phyloP scores from a whole-genome alignment of 2,113 vertebrate species.

The Myrmecophaga tridactyla region DNA sequence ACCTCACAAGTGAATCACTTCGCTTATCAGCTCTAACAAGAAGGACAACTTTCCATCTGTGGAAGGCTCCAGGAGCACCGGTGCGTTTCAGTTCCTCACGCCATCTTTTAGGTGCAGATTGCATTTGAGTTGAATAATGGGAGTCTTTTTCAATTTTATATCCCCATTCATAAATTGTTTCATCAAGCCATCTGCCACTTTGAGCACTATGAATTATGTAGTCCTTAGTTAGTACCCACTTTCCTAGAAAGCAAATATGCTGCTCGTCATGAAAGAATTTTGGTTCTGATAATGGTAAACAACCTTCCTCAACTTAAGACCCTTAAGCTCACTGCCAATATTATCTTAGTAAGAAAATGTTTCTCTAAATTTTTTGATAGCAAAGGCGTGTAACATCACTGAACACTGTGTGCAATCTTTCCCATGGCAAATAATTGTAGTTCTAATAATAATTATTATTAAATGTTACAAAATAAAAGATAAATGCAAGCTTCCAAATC shows the following conservation, averaged over 20 bases:
- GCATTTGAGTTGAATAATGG: slow-evolving; percentile 86
- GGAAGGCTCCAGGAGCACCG: slow-evolving; percentile 90
- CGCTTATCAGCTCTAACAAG: slow-evolving; percentile 81
- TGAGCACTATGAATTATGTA: slow-evolving; percentile 93
- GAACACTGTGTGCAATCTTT: slow-evolving; percentile 59
- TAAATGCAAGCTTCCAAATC: slow-evolving; percentile 1
- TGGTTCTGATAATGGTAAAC: slow-evolving; percentile 78
- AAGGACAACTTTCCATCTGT: slow-evolving; percentile 93
- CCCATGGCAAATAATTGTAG: neutral
- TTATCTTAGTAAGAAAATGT: slow-evolving; percentile 29
- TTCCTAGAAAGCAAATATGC: slow-evolving; percentile 90
- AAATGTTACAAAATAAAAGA: slow-evolving; percentile 41
- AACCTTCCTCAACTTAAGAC: slow-evolving; percentile 60
- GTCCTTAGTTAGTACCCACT: slow-evolving; percentile 94
- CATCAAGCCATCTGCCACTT: slow-evolving; percentile 93
- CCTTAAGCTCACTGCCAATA: slow-evolving; percentile 53
- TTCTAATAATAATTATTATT: slow-evolving; percentile 26
- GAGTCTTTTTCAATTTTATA: slow-evolving; percentile 86
- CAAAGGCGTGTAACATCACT: slow-evolving; percentile 28
- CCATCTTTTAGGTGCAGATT: slow-evolving; percentile 90
- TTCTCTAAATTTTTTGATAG: slow-evolving; percentile 49
- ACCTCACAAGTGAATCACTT: slow-evolving; percentile 90
- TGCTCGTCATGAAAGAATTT: slow-evolving; percentile 78
- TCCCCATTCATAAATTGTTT: slow-evolving; percentile 92
- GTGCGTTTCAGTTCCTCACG: slow-evolving; percentile 83